Percentiles rank a stretch among this genome's conserved stretches.
These are phyloP conservation scores for Phyllotreta striolata DNA, from an alignment of 2,888 invertebrate species.

Conservation along the genomic window DNA sequence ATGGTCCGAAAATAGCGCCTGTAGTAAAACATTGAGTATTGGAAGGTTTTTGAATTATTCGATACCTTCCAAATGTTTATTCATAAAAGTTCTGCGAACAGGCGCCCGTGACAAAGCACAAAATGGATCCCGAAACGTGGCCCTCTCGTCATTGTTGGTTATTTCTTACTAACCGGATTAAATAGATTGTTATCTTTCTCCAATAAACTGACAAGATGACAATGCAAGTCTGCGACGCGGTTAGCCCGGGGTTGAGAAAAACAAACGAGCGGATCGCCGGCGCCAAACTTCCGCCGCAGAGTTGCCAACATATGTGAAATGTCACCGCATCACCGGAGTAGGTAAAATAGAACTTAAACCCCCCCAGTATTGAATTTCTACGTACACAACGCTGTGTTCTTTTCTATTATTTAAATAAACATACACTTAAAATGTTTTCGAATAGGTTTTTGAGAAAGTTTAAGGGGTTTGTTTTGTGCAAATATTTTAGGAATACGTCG, in stretches of 20 bases:
- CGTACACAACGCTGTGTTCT: conserved; percentile 58
- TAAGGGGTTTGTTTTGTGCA: conserved; percentile 51
- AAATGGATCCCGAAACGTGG: conserved; percentile 25
- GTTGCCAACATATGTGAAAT: conserved; percentile 57
- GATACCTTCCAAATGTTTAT: conserved; percentile 1
- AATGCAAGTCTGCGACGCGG: conserved; percentile 46
- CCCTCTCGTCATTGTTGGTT: conserved; percentile 24
- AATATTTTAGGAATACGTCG: conserved; percentile 50
- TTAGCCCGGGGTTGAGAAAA: conserved; percentile 55
- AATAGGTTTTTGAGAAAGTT: conserved; percentile 53
- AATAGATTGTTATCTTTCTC: conserved; percentile 43
- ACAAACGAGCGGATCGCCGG: conserved; percentile 55
- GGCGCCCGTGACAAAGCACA: conserved; percentile 20
- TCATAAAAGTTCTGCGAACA: not conserved
- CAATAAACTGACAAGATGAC: conserved; percentile 50
- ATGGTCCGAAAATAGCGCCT: too few species aligned
- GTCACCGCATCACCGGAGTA: conserved; percentile 46
- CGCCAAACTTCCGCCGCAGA: conserved; percentile 59
- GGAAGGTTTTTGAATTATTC: too few species aligned
- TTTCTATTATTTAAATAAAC: conserved; percentile 61
- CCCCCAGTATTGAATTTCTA: conserved; percentile 57
- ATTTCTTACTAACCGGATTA: conserved; percentile 36
- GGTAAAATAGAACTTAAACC: conserved; percentile 47
- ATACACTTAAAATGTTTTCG: conserved; percentile 61
- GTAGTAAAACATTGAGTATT: too few species aligned